Evolutionary conservation across 2,888 invertebrate species (phyloP).

Genomic region (Archips crataeganus): DNA sequence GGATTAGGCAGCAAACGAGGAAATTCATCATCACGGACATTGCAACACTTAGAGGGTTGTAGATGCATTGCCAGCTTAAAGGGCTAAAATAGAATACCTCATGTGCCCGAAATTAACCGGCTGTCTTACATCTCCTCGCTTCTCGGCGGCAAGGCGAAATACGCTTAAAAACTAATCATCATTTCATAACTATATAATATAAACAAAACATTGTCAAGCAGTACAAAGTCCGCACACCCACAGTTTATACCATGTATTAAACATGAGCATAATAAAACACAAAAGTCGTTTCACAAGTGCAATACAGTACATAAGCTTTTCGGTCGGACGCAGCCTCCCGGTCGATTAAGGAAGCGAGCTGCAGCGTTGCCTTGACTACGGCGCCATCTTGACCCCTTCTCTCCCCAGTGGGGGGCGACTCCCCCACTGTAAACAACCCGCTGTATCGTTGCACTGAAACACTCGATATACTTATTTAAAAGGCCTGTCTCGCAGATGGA

Average conservation of each 20-base stretch:
- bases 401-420: conserved; percentile 50
- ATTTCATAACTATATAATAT: neutral
- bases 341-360: conserved; percentile 85
- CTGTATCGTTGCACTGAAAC: conserved; percentile 84
- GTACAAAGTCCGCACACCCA: conserved; percentile 31
- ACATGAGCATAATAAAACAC: conserved; percentile 61
- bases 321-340: conserved; percentile 72
- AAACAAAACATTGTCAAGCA: conserved; percentile 28
- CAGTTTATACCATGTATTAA: conserved; percentile 38
- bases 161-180: neutral
- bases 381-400: conserved; percentile 79
- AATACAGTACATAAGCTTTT: conserved; percentile 81
- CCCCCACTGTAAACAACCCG: conserved; percentile 78
- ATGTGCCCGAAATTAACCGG: too few species aligned
- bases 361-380: conserved; percentile 83
- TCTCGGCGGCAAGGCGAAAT: too few species aligned
- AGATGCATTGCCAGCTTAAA: too few species aligned
- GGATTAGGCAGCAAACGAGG: too few species aligned
- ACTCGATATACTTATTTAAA: conserved; percentile 81
- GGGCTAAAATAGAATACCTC: too few species aligned
- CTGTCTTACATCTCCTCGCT: too few species aligned
- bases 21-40: too few species aligned
- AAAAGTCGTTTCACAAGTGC: conserved; percentile 68
- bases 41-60: too few species aligned
- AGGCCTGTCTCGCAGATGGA: conserved; percentile 68